Base-by-base conservation (phyloP, 35 echinoderm and acorn worm genomes). In the Lytechinus pictus region DNA sequence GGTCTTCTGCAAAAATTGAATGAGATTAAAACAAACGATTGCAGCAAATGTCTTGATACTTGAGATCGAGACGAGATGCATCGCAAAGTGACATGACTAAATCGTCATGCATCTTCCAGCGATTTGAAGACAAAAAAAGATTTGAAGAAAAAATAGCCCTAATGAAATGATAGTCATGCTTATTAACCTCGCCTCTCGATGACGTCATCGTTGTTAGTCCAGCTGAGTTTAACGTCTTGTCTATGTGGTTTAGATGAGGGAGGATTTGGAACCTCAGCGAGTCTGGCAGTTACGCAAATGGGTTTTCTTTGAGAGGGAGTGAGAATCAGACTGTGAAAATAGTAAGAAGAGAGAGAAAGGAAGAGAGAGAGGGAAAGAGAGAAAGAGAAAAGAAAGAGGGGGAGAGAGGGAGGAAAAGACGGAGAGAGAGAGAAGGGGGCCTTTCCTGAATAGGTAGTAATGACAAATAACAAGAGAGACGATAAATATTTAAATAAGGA, bases 121-220 rank as follows among this genome's bases (percentile, higher is more conserved):
- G 66, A 79, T 79, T 58, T 79, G 66, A 79, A 79, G 66, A 79
- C 19, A 79, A 24, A 24, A 14, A 79, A 24, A n/a, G 66, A 24
- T 6, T 79, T 6, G 16, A 79, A 24, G 66, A 24, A n/a, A 79
- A 79, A 79, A 79, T n/a, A 79, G 0, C 66, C 88, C 52, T 52
- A 90, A 90, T 90, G 29, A 90, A 90, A 90, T 90, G 29, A 90
- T 90, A 90, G 88, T 54, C 88, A 90, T 52, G 52, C 88, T 44
- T 90, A 90, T 90, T 90, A 90, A 54, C 88, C 88, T 54, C 29
- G 88, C 52, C 88, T 13, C 28, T 90, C 66, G 7, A 90, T 90
- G 88, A 90, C 88, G 88, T 90, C 88, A 90, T 90, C 28, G 52
- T 44, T 90, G 88, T 90, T 90, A 90, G 88, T 90, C 88, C 88